Base-by-base conservation (phyloP, 2,797 vertebrate species). In the Amblyraja radiata region DNA sequence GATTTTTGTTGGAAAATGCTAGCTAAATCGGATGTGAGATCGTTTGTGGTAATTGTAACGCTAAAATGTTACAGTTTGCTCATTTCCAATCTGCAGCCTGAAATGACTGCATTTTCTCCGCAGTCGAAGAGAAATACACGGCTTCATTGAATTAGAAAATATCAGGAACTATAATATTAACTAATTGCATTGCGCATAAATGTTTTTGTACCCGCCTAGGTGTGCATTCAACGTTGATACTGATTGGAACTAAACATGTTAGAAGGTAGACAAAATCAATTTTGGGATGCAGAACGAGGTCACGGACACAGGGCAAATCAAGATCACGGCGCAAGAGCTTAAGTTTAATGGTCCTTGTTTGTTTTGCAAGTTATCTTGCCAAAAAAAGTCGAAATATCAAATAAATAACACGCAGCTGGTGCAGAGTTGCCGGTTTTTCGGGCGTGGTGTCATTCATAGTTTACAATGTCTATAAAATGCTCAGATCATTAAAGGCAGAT, bases 381-480 rank as follows among this genome's bases (percentile, higher is more conserved):
- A 74, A 76, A 74, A n/a, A 16, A n/a, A 68, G 6, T 16, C 63
- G 68, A 32, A 32, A 18, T 32, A 68, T 68, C 84, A 88, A 68
- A 88, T 63, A 68, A 74, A 92, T 92, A 54, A 76, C 9, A 23
- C 21, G 76, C 10, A 73, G 25, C 71, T n/a, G 90, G 13, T 68
- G 21, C 23, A 23, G 81, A 84, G 61, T 54, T 54, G 46, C 81
- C 46, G 21, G 0, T 58, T 74, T 13, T 32, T 92, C 8, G 90
- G 36, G 68, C 14, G 21, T 16, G 71, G 23, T 36, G 32, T 90
- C 86, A 90, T 71, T 68, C 32, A 68, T 7, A 6, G 86, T 92
- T 92, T 92, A 74, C 46, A 92, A 92, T 54, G 25, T 76, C 71
- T 71, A 92, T 76, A 76, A 92, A 76, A 74, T 76, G 71, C 21